Base-by-base conservation (phyloP, 2,888 invertebrate genomes). In the Zonitis immaculata region DNA sequence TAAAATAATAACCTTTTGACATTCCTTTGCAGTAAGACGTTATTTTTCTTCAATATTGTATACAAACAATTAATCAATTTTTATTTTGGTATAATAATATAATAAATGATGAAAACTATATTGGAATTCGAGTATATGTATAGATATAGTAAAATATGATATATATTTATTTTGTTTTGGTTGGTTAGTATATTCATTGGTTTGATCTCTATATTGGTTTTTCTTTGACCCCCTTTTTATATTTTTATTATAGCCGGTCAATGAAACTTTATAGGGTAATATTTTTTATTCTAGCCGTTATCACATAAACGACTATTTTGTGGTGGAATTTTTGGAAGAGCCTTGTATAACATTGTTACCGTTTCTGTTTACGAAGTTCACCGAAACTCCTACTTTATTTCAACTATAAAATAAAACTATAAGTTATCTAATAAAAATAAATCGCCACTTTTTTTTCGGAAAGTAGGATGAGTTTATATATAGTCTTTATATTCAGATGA, bases 241-340 rank as follows among this genome's bases (percentile, higher is more conserved):
- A 56, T 57, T 54, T 52, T 57, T 54, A n/a, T n/a, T n/a, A 59
- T 44, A 48, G 51, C 3, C 51, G 55, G 51, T 51, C 55, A 52
- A 57, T 55, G 57, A 53, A 57, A 57, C 50, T 59, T 57, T 57
- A 59, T 53, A 35, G 44, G 32, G 28, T 49, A 42, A 56, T 56
- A 52, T 56, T 55, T 47, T 57, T 57, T 59, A 57, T 53, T 39
- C 16, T 44, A 49, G 32, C 51, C 52, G 44, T 57, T 54, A 59
- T 47, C 49, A 54, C 54, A 48, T 53, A 50, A 49, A 59, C 51
- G 52, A 50, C 49, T 46, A 44, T 44, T 49, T 52, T 55, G 51
- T 45, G 51, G 55, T 42, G 12, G n/a, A 50, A 28, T 44, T 44
- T 26, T 11, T 9, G 27, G n/a, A 14, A 25, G 18, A 16, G 18